Percentiles rank a stretch among this genome's conserved stretches.
Conservation (phyloP, 1,140 invertebrate species). For the Drosophila rufa region DNA sequence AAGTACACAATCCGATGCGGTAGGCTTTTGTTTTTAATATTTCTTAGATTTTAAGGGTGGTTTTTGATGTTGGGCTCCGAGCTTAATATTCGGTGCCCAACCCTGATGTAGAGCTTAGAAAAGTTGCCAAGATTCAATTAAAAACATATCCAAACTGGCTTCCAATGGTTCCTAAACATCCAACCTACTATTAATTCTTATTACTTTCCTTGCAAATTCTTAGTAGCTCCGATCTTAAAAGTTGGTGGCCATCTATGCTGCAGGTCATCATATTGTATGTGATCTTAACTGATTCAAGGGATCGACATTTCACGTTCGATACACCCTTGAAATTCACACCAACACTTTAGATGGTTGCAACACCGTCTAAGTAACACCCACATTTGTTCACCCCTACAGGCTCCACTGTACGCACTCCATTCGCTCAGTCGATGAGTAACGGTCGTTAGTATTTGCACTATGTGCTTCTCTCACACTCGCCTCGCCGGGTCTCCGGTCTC, state of each 20-base stretch:
- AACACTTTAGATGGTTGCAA: too few species aligned
- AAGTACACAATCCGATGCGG: too few species aligned
- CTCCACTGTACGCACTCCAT: conserved; percentile 21
- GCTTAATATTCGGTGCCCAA: neutral
- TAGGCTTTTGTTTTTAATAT: neutral
- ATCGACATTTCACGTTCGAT: too few species aligned
- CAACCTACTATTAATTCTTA: too few species aligned
- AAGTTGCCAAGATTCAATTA: neutral
- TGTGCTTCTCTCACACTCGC: conserved; percentile 19
- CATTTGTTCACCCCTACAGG: neutral
- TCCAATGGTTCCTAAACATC: too few species aligned
- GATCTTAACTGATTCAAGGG: too few species aligned
- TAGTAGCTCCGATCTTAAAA: neutral
- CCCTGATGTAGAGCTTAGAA: neutral
- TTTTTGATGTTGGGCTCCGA: neutral
- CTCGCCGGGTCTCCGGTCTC: conserved; percentile 16
- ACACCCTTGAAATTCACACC: too few species aligned
- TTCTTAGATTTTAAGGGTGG: too few species aligned
- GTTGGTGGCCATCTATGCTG: neutral
- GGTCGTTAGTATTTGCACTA: conserved; percentile 38
- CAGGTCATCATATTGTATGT: too few species aligned
- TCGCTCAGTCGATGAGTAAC: conserved; percentile 38
- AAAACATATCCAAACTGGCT: neutral
- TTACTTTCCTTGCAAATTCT: fast-evolving
- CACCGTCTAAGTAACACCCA: too few species aligned